These are phyloP conservation scores for Florisuga fusca DNA, from an alignment of 2,797 vertebrate species.

Conservation along the genomic window DNA sequence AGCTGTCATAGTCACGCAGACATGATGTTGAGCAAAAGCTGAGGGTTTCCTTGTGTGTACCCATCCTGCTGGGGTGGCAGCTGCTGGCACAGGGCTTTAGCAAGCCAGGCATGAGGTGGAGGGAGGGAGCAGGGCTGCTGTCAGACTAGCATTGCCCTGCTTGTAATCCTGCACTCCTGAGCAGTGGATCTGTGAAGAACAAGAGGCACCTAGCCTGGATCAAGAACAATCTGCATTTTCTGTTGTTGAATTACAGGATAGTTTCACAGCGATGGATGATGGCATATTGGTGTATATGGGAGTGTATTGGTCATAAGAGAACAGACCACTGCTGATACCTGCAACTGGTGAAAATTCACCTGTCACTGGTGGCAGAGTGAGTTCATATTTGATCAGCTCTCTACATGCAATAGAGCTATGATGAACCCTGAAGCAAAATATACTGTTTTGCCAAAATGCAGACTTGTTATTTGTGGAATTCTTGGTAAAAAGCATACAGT, in stretches of 20 bases:
- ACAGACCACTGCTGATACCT: background rate
- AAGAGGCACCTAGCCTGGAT: background rate
- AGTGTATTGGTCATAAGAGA: background rate
- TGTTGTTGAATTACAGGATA: background rate
- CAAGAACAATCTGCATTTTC: background rate
- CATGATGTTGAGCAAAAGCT: accelerated
- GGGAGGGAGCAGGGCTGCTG: background rate
- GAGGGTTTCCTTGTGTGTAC: accelerated
- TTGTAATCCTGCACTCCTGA: background rate
- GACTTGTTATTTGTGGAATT: background rate
- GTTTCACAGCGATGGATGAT: background rate
- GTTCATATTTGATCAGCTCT: background rate
- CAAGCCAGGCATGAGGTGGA: accelerated
- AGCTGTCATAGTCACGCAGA: accelerated
- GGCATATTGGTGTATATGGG: background rate
- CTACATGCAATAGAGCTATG: background rate
- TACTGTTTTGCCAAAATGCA: background rate
- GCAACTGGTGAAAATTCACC: background rate
- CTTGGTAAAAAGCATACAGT: background rate
- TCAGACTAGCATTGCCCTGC: background rate
- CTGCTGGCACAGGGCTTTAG: background rate
- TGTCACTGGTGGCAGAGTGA: background rate
- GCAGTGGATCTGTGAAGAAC: background rate
- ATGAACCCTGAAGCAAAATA: background rate
- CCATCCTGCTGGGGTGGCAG: accelerated